These are phyloP conservation scores for Prolemur simus DNA, from an alignment of 2,113 vertebrate species.

Conservation along the genomic window DNA sequence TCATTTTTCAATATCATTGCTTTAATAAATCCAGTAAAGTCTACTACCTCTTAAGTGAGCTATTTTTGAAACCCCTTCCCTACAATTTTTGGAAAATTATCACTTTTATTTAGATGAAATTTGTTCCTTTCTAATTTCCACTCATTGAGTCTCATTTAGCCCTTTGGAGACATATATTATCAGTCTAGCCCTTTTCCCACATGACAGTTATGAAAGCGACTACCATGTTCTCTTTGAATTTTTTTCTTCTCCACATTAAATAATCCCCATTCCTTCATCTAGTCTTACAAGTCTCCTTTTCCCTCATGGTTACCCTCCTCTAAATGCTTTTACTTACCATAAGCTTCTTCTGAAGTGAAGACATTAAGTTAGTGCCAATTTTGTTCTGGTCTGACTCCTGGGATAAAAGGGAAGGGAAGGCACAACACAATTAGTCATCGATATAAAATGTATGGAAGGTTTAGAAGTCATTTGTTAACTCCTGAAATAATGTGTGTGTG, in stretches of 20 bases:
- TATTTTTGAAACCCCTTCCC: neutral
- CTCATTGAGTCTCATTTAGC: neutral
- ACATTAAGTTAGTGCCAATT: neutral
- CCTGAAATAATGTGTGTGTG: neutral
- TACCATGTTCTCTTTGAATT: neutral
- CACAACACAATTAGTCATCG: neutral
- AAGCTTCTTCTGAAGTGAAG: neutral
- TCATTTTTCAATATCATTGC: neutral
- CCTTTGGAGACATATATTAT: neutral
- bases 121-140: neutral
- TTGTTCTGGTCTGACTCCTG: neutral
- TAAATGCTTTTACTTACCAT: neutral
- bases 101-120: neutral
- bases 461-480: neutral
- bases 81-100: neutral
- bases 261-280: neutral
- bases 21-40: neutral
- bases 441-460: neutral
- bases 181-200: neutral
- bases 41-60: neutral
- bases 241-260: conserved; percentile 1
- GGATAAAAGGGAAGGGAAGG: neutral
- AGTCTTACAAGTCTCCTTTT: neutral
- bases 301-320: neutral
- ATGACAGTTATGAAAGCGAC: neutral